Base-by-base conservation (phyloP, 2,888 invertebrate genomes). In the Cepaea hortensis region DNA sequence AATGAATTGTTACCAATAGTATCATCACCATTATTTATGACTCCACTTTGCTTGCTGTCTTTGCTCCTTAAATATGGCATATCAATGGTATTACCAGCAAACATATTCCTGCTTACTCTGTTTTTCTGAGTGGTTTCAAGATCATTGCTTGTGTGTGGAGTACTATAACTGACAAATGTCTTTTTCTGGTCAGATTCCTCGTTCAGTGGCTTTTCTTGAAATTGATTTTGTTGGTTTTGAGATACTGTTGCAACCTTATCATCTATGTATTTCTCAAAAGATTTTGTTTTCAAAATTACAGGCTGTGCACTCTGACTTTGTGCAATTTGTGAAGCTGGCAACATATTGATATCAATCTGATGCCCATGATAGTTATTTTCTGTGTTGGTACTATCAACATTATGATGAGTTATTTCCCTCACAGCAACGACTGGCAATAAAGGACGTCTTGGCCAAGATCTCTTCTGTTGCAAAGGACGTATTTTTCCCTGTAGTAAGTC, bases 391-490 rank as follows among this genome's bases (percentile, higher is more conserved):
- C 23, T 11, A 23, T 13, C 13, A 55, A 61, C 1, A 11, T 79
- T 23, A 23, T 23, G 55, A 13, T 35, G 35, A 35, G 35, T 23
- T n/a, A 3, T 79, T 7, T 13, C n/a, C 23, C n/a, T 23, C n/a
- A 61, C 23, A 79, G 11, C 77, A 55, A 3, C n/a, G 13, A 11
- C 61, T 61, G 4, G 3, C 3, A n/a, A 4, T 9, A 85, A 73
- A 48, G 89, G 89, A 55, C 88, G 87, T 18, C 75, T 73, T 20
- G 84, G 68, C 89, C 89, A 90, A 3, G 23, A 35, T 35, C 68
- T 88, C 3, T 5, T 65, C 2, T 76, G 23, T 48, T 85, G 81
- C 81, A 89, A 72, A 3, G 23, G 20, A 1, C 81, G 73, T 20
- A 88, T 85, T 72, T 87, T 87, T 20, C 35, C 70, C 15, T 61